phyloP scores from a whole-genome alignment of 2,888 invertebrate genomes.

The Eupithecia pulchellata region DNA sequence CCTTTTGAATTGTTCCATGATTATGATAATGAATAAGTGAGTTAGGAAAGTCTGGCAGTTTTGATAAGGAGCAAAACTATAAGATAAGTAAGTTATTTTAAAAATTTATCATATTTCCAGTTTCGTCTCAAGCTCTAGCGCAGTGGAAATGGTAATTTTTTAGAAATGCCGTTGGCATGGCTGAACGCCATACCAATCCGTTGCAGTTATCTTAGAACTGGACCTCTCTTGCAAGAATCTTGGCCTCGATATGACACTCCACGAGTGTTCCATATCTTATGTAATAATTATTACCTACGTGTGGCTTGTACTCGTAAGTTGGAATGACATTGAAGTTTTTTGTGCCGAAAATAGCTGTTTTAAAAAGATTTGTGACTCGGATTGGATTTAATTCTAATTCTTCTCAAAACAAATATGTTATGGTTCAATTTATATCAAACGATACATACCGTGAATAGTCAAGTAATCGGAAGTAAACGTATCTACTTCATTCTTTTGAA shows the following conservation, averaged over 20 bases:
- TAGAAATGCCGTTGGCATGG: constrained; percentile 41
- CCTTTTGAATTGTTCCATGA: too few relatives aligned
- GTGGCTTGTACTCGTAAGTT: not conserved
- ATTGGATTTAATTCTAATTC: too few relatives aligned
- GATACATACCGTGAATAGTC: too few relatives aligned
- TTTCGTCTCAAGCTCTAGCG: constrained; percentile 37
- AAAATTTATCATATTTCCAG: constrained; percentile 25
- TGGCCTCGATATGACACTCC: not conserved
- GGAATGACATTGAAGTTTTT: not conserved
- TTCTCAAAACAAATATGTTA: too few relatives aligned
- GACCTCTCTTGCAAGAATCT: not conserved
- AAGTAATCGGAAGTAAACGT: too few relatives aligned
- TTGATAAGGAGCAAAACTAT: not conserved
- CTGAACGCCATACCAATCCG: constrained; percentile 32
- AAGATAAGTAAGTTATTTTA: constrained; percentile 14
- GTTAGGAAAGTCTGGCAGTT: too few relatives aligned
- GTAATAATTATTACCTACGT: too few relatives aligned
- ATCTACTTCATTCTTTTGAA: too few relatives aligned
- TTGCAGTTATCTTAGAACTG: constrained; percentile 28
- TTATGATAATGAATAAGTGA: too few relatives aligned
- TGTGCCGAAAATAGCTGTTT: not conserved
- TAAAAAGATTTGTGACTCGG: not conserved
- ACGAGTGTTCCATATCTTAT: not conserved
- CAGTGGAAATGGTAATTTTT: constrained; percentile 37
- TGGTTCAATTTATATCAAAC: too few relatives aligned